These are phyloP conservation scores for Capromys pilorides DNA, from an alignment of 2,797 vertebrate genomes.

Conservation along the genomic window DNA sequence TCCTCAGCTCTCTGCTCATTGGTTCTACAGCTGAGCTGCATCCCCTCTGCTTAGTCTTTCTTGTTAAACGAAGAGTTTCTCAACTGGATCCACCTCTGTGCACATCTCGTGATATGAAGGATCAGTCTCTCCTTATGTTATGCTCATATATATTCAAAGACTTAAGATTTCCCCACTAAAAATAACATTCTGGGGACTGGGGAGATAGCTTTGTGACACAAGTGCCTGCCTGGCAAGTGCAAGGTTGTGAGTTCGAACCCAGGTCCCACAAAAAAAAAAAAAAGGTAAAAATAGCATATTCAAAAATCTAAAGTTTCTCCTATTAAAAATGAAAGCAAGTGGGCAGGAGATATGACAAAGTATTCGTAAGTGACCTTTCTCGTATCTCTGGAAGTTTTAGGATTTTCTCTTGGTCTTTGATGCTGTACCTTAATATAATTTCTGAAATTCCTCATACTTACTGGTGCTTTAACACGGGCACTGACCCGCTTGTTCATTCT, in stretches of 20 bases:
- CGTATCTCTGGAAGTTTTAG: not conserved
- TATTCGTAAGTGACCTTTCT: not conserved
- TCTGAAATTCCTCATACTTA: not conserved
- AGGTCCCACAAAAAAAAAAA: no score
- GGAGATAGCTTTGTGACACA: no score
- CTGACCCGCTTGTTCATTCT: not conserved
- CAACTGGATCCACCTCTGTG: not conserved
- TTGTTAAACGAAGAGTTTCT: not conserved
- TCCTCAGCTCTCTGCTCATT: not conserved
- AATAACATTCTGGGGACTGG: no score
- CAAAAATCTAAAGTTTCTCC: conserved; percentile 1
- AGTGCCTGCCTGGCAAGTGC: no score
- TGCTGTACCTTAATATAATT: not conserved
- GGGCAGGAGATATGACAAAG: not conserved
- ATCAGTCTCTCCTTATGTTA: not conserved
- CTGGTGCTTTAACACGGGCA: not conserved
- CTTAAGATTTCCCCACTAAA: not conserved
- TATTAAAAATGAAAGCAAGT: conserved; percentile 13
- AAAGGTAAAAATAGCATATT: no score
- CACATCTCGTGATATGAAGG: not conserved
- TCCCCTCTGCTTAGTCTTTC: not conserved
- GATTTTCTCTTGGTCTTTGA: conserved; percentile 21
- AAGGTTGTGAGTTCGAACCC: no score
- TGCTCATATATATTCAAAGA: not conserved
- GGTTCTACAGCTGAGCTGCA: not conserved